Base-by-base conservation (phyloP, 2,113 vertebrate genomes). In the Rhea americana region DNA sequence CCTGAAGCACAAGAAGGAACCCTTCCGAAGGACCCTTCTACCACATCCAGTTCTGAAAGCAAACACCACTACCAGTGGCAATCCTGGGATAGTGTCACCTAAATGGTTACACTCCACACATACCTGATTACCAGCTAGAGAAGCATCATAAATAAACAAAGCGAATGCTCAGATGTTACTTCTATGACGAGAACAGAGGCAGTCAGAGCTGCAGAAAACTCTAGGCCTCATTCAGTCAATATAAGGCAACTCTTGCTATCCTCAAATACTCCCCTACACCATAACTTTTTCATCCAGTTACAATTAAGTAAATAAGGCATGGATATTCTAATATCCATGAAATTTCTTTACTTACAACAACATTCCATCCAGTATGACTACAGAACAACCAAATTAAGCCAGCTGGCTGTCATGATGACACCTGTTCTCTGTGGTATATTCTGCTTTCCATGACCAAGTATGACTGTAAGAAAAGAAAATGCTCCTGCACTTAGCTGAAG, bases 61-160 rank as follows among this genome's bases (percentile, higher is more conserved):
- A 48, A 67, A 89, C 59, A 68, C 35, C 43, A 15, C 13, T 87
- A 70, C 58, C 68, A 73, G 50, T 11, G 26, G 30, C 79, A n/a
- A 43, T 32, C 62, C 71, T 68, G 82, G 65, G 75, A 77, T 87
- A 91, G 48, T 28, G 37, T 79, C 18, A 72, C 53, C 85, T 67
- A 63, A 63, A 55, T 25, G 18, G n/a, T 14, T 30, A 82, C 75
- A 86, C 81, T 43, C 68, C 68, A 30, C 68, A 90, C 55, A 55
- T 81, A 82, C 74, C 53, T 87, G 20, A 92, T 67, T 87, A 94
- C 59, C 85, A 67, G 41, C 43, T 65, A 93, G 79, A 87, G 28
- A 80, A 78, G 61, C 82, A 68, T 35, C 51, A 78, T 67, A 65
- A 92, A 80, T 73, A 92, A 89, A 47, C 51, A 32, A 39, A 83